Base-by-base conservation (phyloP, 1,140 invertebrate species). In the Brachionus koreanus region DNA sequence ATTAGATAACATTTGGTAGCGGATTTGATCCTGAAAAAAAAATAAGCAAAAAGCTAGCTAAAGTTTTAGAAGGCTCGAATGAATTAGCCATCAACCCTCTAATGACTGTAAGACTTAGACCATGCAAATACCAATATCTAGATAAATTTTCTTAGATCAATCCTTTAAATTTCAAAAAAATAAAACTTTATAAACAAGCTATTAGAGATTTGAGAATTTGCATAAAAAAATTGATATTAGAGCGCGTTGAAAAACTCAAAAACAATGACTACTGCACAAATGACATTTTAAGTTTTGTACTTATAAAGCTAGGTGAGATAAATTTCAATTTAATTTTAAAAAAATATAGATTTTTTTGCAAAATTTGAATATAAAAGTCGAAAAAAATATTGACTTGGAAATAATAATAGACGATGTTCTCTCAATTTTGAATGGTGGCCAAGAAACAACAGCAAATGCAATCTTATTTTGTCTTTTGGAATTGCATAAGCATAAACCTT, bases 391-490 rank as follows among this genome's bases (percentile, higher is more conserved):
- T 25, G 63, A 65, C 13, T 65, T 65, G n/a, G 63, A 65, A n/a
- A 29, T n/a, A 33, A 13, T 65, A 65, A 23, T 65, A 33, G 63
- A 65, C 16, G 63, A 65, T 65, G 12, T 65, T 37, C 13, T 65
- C 9, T 33, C 63, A 65, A 33, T 65, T 12, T 65, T 65, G 16
- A 65, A 65, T 9, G 63, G 25, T 23, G 63, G 63, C 13, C 63
- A 65, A 65, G 63, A 65, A 65, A 65, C 63, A 65, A 65, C 63
- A 9, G 63, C 63, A 5, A 65, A 65, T 33, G 63, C 63, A 10
- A 33, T 65, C 6, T 33, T 37, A 65, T 65, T 65, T 65, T 65
- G 63, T 33, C 33, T 65, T 33, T 9, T 65, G 3, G 63, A 65
- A 16, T 23, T 65, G 16, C 3, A 37, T 7, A 33, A 4, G 13